phyloP scores from a whole-genome alignment of 2,888 invertebrate species.

The Tromatobia lineatoria region DNA sequence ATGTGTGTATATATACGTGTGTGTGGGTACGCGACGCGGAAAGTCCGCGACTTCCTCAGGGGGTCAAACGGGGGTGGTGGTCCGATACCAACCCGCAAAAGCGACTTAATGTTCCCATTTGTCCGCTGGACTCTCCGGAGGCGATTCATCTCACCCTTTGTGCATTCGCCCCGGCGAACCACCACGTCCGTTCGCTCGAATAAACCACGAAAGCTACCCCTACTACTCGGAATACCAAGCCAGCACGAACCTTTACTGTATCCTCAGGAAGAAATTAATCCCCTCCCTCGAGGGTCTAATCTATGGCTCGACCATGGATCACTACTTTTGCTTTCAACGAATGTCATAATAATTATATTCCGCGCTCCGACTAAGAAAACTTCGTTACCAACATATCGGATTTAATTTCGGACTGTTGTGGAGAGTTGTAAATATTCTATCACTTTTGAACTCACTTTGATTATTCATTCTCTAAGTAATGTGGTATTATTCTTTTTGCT shows the following conservation, averaged over 20 bases:
- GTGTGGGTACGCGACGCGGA: conserved; percentile 59
- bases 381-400: neutral
- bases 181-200: conserved; percentile 73
- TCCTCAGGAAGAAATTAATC: conserved; percentile 57
- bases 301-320: conserved; percentile 34
- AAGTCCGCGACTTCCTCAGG: conserved; percentile 58
- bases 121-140: conserved; percentile 81
- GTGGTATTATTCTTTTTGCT: too few relatives aligned
- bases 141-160: conserved; percentile 81
- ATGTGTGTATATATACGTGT: neutral
- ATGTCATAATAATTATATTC: neutral
- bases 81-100: conserved; percentile 79
- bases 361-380: neutral
- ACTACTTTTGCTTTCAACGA: neutral
- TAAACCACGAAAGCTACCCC: conserved; percentile 73
- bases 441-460: too few relatives aligned
- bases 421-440: too few relatives aligned
- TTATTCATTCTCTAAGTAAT: too few relatives aligned
- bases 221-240: neutral
- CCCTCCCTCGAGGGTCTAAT: conserved; percentile 13
- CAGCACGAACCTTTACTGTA: conserved; percentile 27
- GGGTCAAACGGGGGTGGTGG: conserved; percentile 67
- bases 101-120: conserved; percentile 84
- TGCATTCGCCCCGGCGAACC: conserved; percentile 66
- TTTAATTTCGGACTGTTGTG: too few relatives aligned